Conservation (phyloP, 2,797 vertebrate species). For the Philypnodon macrostomus region DNA sequence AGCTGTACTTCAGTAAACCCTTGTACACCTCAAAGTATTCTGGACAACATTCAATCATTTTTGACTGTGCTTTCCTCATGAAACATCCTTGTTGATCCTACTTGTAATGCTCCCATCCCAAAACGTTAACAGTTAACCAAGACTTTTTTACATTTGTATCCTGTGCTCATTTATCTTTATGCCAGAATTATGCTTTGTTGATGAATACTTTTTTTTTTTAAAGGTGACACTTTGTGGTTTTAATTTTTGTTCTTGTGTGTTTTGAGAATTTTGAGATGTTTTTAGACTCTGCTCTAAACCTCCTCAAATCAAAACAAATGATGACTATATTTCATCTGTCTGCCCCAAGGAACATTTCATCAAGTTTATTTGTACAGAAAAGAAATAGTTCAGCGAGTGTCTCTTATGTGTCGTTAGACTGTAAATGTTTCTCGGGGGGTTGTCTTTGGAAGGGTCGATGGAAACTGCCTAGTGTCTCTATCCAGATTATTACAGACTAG, state of each 20-base stretch:
- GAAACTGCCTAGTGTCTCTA: constrained; percentile 4
- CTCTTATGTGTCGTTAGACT: constrained; percentile 2
- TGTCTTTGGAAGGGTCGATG: constrained; percentile 3
- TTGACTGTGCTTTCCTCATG: no score
- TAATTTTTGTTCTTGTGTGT: neutral
- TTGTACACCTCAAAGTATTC: no score
- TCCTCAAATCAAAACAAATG: neutral
- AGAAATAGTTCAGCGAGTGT: neutral
- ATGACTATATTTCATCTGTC: neutral
- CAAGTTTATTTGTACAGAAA: constrained; percentile 1
- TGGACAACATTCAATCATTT: no score
- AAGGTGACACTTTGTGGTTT: no score
- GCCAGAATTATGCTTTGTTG: no score
- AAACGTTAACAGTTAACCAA: no score
- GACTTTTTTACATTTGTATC: no score
- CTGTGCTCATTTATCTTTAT: no score
- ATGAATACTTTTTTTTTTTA: no score
- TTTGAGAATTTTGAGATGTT: neutral
- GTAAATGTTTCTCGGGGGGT: neutral
- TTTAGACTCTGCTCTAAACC: neutral
- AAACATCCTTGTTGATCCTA: no score
- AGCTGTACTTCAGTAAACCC: no score
- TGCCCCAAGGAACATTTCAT: neutral
- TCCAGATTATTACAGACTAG: neutral
- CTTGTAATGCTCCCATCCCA: no score